phyloP scores from a whole-genome alignment of 1,140 invertebrate species.

The Sinonovacula constricta region DNA sequence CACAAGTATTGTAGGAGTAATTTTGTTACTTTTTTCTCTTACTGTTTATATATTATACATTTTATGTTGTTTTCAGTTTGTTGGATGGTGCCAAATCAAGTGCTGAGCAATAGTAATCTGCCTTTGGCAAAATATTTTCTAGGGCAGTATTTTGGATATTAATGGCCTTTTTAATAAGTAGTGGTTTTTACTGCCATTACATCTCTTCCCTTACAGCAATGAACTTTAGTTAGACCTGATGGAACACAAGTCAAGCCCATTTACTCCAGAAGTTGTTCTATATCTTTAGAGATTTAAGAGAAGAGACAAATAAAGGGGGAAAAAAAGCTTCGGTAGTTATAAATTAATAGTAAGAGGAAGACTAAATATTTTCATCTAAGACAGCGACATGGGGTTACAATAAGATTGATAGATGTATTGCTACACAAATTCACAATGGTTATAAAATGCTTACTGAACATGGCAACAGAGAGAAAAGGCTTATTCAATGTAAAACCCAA shows the following conservation, averaged over 20 bases:
- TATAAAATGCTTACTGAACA: too few relatives aligned
- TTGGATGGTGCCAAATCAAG: conserved; percentile 36
- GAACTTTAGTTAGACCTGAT: too few relatives aligned
- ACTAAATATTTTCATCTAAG: too few relatives aligned
- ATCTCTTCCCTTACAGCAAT: neutral
- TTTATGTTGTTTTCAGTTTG: conserved; percentile 42
- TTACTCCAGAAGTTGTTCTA: neutral
- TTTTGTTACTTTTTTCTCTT: conserved; percentile 42
- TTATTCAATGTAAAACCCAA: too few relatives aligned
- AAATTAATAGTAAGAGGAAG: neutral
- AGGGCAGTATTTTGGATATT: neutral
- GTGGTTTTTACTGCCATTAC: neutral
- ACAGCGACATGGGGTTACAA: too few relatives aligned
- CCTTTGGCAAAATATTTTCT: neutral
- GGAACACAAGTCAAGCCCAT: too few relatives aligned
- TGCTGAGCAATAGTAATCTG: conserved; percentile 43
- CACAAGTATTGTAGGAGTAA: conserved; percentile 42
- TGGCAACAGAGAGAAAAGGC: too few relatives aligned
- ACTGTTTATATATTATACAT: conserved; percentile 47
- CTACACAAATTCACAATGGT: too few relatives aligned
- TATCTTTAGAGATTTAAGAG: neutral
- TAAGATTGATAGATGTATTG: too few relatives aligned
- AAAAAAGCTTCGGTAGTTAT: neutral
- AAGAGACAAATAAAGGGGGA: neutral
- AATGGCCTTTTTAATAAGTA: neutral